Conservation (phyloP, 2,113 vertebrate species). For the Parus major region DNA sequence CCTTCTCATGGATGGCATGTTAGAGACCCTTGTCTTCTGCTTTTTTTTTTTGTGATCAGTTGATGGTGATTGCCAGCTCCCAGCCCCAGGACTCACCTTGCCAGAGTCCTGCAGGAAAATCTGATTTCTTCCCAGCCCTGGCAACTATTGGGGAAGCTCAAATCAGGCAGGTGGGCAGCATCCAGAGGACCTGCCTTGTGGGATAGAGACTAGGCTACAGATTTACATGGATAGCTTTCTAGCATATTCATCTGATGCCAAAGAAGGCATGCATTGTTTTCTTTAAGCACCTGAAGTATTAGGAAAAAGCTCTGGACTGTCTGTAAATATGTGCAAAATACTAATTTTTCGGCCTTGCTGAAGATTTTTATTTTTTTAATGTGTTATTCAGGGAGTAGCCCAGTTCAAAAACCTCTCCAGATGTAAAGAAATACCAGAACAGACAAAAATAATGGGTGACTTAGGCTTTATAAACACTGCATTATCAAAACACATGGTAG, state of each 20-base stretch:
- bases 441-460: background rate
- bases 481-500: background rate
- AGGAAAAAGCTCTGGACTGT: background rate
- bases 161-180: background rate
- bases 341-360: conserved; percentile 14
- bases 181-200: background rate
- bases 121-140: background rate
- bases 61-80: background rate
- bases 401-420: background rate
- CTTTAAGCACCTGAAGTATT: background rate
- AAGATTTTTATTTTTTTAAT: background rate
- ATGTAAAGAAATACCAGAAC: background rate
- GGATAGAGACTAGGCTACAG: background rate
- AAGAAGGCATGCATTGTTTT: background rate
- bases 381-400: background rate
- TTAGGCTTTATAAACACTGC: background rate
- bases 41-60: background rate
- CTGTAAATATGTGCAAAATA: background rate
- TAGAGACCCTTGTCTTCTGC: background rate
- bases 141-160: background rate
- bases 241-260: background rate
- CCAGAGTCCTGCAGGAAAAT: background rate
- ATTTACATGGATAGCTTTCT: conserved; percentile 1
- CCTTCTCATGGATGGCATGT: background rate
- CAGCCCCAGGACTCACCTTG: background rate